phyloP scores from a whole-genome alignment of 2,797 vertebrate genomes.

The Anolis apletophallus region DNA sequence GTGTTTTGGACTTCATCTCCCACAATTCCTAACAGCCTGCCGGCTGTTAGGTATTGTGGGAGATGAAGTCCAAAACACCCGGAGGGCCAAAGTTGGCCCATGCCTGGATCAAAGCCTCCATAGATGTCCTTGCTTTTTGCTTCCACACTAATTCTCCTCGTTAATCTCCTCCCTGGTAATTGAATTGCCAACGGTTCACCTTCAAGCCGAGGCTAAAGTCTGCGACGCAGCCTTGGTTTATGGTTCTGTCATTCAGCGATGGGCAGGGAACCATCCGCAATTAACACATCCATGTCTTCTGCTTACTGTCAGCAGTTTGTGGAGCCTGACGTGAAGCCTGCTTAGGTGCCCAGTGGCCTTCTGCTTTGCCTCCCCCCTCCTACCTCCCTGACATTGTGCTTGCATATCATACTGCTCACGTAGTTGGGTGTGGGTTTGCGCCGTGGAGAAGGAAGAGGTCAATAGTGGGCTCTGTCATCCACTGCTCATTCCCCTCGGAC shows the following conservation, averaged over 20 bases:
- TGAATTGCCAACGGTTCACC: conserved; percentile 22
- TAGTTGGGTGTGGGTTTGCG: neutral
- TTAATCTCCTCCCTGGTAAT: neutral
- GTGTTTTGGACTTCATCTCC: too few species aligned
- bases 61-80: too few species aligned
- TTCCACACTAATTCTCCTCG: conserved; percentile 22
- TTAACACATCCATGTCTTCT: conserved; percentile 7
- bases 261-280: conserved; percentile 7
- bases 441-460: too few species aligned
- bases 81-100: too few species aligned
- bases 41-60: too few species aligned
- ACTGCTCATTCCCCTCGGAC: too few species aligned
- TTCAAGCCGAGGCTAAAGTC: conserved; percentile 17
- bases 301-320: neutral
- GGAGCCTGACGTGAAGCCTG: neutral
- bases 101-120: too few species aligned
- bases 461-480: too few species aligned
- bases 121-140: fast-evolving
- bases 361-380: too few species aligned
- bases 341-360: neutral
- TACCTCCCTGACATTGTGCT: neutral
- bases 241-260: neutral
- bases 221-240: neutral
- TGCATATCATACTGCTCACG: too few species aligned
- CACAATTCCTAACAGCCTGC: too few species aligned